Conservation (phyloP, 2,797 vertebrate species). For the Sebastes jordani region DNA sequence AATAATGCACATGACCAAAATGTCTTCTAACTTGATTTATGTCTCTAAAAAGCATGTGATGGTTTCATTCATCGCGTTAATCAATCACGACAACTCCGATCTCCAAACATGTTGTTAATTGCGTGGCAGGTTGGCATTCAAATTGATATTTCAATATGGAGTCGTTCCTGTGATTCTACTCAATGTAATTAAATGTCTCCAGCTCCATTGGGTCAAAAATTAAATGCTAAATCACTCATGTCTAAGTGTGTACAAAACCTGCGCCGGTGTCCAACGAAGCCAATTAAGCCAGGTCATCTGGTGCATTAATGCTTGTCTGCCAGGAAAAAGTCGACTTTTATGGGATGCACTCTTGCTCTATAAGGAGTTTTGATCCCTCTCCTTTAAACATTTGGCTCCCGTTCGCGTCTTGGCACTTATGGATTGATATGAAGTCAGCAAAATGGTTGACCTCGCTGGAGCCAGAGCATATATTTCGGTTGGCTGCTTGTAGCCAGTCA, state of each 20-base stretch:
- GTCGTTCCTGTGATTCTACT: not conserved
- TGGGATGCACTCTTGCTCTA: constrained; percentile 22
- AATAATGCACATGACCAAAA: not conserved
- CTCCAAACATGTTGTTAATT: not conserved
- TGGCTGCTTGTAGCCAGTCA: constrained; percentile 25
- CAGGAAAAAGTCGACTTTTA: constrained; percentile 53
- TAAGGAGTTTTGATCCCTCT: constrained; percentile 51
- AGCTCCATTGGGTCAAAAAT: constrained; percentile 32
- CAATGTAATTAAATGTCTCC: constrained; percentile 25
- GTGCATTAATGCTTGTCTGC: constrained; percentile 52
- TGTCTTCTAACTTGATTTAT: not conserved
- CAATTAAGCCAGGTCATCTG: constrained; percentile 75
- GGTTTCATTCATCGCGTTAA: not conserved
- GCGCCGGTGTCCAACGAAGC: constrained; percentile 49
- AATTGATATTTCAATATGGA: not conserved
- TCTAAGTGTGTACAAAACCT: constrained; percentile 40
- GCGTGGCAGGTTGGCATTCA: not conserved
- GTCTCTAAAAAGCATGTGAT: not conserved
- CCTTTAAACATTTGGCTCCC: constrained; percentile 22
- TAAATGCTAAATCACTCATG: constrained; percentile 25
- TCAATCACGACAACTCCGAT: not conserved
- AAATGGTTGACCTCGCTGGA: constrained; percentile 35
- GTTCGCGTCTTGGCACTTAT: constrained; percentile 21
- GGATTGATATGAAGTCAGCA: constrained; percentile 47
- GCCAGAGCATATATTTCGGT: constrained; percentile 38